phyloP scores from a whole-genome alignment of 2,888 invertebrate genomes.

The Luperina nickerlii region DNA sequence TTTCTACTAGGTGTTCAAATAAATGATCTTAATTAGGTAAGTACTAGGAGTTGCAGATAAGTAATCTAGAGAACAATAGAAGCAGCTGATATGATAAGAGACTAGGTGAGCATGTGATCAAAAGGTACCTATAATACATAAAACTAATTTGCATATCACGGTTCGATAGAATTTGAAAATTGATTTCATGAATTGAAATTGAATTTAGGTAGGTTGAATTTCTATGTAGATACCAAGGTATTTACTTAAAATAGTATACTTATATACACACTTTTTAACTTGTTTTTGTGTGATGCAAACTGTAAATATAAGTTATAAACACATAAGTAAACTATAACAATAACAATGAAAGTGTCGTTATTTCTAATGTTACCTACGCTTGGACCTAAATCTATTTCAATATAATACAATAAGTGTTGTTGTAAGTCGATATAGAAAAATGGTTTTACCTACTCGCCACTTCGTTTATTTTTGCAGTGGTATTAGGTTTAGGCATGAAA shows the following conservation, averaged over 20 bases:
- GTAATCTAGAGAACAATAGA: not conserved
- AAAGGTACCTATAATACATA: too few relatives aligned
- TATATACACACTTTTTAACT: not conserved
- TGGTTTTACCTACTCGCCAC: conserved; percentile 1
- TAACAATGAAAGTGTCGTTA: not conserved
- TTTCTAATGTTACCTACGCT: not conserved
- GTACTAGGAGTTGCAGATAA: not conserved
- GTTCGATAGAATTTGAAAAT: conserved; percentile 1
- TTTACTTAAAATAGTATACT: not conserved
- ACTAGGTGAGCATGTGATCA: not conserved
- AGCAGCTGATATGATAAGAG: not conserved
- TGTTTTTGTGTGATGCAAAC: not conserved
- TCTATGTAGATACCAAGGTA: not conserved
- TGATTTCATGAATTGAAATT: conserved; percentile 25
- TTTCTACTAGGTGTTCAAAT: not conserved
- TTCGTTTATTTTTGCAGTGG: not conserved
- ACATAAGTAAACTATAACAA: not conserved
- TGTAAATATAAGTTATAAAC: not conserved
- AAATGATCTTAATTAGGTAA: not conserved
- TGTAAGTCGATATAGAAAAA: conserved; percentile 3
- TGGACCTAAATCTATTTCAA: conserved; percentile 7
- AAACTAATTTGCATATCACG: not conserved
- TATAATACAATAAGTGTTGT: not conserved
- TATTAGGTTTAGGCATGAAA: not conserved
- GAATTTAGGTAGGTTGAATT: not conserved